Base-by-base conservation (phyloP, 30 jellyfish, hydroid and myxozoan genomes). In the Cassiopea andromeda region DNA sequence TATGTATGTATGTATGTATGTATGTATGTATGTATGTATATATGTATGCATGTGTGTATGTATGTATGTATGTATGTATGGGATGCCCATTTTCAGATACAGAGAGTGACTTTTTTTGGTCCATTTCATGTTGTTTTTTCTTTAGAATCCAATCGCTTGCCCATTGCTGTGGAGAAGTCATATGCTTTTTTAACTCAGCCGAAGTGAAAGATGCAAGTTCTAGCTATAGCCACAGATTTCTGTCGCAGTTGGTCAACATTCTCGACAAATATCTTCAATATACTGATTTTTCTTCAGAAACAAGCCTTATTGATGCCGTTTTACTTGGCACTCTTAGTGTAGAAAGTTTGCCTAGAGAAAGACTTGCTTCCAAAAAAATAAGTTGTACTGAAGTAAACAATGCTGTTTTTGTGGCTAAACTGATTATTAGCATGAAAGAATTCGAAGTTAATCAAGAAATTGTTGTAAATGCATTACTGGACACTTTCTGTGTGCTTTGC, bases 91-190 rank as follows among this genome's bases (percentile, higher is more conserved):
- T 27, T 27, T 27, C 38, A 27, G 38, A 27, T 27, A 27, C 38
- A 27, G 38, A 27, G 38, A 27, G 38, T 27, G 38, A 27, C 38
- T 27, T 27, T 27, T 27, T 27, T 27, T 27, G 38, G 38, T 27
- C 38, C 38, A 54, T 54, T 54, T 10, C 12, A 6, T 54, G 7
- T 54, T 3, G 12, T 54, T 14, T 14, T 49, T 1, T 18, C 14
- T 77, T 45, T 77, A 77, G 86, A 16, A 58, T 77, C 46, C 69
- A 47, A 14, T 1, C 44, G 15, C 86, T 77, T 10, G 74, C 86
- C 54, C 38, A 14, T 77, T 77, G 86, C 73, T 9, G 86, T 27
- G 74, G 86, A 19, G 15, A 58, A 18, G 7, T 77, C 16, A 46
- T 77, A 9, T 48, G 19, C 86, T 12, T 47, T 44, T 16, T n/a